phyloP scores from a whole-genome alignment of 1,140 invertebrate genomes.

The Papilio dardanus region DNA sequence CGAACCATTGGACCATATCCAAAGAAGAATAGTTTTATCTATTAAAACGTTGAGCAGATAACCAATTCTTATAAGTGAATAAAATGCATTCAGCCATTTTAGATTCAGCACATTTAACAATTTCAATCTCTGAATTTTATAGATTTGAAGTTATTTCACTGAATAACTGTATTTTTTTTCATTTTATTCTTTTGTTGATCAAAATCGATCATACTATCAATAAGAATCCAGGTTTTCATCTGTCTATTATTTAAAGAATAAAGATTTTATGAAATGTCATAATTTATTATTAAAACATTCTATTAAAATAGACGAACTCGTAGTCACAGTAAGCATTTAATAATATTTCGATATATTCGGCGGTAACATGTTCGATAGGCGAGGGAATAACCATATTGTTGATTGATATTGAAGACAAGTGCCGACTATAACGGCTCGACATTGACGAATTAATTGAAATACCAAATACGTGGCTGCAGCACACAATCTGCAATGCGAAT shows the following conservation, averaged over 20 bases:
- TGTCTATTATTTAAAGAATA: not conserved
- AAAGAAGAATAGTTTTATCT: constrained; percentile 14
- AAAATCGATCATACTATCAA: not conserved
- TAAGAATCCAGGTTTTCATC: not conserved
- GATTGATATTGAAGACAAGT: constrained; percentile 17
- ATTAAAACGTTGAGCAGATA: constrained; percentile 3
- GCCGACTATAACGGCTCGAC: constrained; percentile 16
- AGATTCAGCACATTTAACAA: constrained; percentile 10
- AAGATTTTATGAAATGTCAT: too few relatives aligned
- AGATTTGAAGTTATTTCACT: not conserved
- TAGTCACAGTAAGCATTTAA: not conserved
- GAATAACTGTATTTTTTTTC: not conserved
- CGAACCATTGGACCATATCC: constrained; percentile 6
- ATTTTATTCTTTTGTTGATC: not conserved
- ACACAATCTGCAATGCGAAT: constrained; percentile 20
- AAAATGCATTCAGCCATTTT: not conserved
- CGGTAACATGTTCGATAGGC: not conserved
- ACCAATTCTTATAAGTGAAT: constrained; percentile 18
- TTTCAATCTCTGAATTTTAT: constrained; percentile 10
- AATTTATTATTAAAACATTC: not conserved
- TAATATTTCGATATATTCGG: not conserved
- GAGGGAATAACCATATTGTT: constrained; percentile 10
- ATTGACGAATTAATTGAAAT: constrained; percentile 20
- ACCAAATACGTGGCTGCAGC: constrained; percentile 14
- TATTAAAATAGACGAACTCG: not conserved